Evolutionary conservation across 2,797 vertebrate species (phyloP).

Genomic region (Hippocampus kuda): DNA sequence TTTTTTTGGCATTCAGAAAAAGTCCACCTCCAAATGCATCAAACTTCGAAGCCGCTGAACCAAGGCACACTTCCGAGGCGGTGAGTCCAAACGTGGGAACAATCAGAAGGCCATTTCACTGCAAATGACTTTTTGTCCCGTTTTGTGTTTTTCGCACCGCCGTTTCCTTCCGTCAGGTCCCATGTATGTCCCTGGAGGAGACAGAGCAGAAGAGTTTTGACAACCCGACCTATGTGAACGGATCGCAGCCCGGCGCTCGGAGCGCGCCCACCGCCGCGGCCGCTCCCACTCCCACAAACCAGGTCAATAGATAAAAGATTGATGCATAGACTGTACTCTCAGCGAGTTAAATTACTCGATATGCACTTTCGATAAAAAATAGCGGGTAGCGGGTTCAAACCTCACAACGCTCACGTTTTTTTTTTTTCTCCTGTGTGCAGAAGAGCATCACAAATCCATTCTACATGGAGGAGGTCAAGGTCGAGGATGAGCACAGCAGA

Average conservation of each 20-base stretch:
- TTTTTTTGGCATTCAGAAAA: slow-evolving; percentile 36
- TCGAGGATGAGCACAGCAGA: neutral
- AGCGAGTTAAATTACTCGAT: too few relatives aligned
- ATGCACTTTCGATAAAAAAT: too few relatives aligned
- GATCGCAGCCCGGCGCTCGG: slow-evolving; percentile 1
- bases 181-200: slow-evolving; percentile 33
- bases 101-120: neutral
- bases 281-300: slow-evolving; percentile 17
- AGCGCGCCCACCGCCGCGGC: slow-evolving; percentile 2
- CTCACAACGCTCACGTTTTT: too few relatives aligned
- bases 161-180: slow-evolving; percentile 14
- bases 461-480: slow-evolving; percentile 31
- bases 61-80: slow-evolving; percentile 7
- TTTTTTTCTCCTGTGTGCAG: slow-evolving; percentile 19
- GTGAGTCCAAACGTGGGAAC: slow-evolving; percentile 20
- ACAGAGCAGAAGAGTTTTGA: slow-evolving; percentile 45
- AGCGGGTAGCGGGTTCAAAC: too few relatives aligned
- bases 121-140: neutral
- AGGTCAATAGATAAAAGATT: slow-evolving; percentile 35
- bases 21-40: slow-evolving; percentile 13
- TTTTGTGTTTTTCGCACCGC: neutral
- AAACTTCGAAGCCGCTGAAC: neutral
- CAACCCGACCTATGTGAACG: slow-evolving; percentile 52
- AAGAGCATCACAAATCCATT: slow-evolving; percentile 46
- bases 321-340: too few relatives aligned